Evolutionary conservation across 2,888 invertebrate genomes (phyloP).

Genomic region (Mimachlamys varia): DNA sequence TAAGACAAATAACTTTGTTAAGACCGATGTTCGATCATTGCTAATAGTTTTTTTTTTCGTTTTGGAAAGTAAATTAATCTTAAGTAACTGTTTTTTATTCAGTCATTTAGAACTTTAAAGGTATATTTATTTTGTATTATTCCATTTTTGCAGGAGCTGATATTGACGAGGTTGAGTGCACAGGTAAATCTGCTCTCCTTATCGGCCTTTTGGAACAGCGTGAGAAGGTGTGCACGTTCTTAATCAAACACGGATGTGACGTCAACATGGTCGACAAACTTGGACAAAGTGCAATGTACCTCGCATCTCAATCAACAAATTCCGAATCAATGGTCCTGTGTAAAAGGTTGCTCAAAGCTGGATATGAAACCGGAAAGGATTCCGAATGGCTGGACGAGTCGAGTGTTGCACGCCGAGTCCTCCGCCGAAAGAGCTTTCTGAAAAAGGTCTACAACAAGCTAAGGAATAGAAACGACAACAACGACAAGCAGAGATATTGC

Average conservation of each 20-base stretch:
- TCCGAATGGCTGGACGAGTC: conserved; percentile 2
- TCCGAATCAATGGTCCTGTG: neutral
- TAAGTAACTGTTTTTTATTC: too few species aligned
- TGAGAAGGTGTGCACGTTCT: neutral
- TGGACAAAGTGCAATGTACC: neutral
- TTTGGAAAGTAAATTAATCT: too few species aligned
- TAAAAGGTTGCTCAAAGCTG: neutral
- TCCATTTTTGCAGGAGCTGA: neutral
- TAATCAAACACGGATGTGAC: conserved; percentile 13
- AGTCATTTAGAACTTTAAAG: too few species aligned
- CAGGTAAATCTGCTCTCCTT: neutral
- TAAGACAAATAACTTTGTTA: too few species aligned
- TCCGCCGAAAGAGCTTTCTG: neutral
- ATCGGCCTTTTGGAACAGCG: neutral
- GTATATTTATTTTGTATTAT: too few species aligned
- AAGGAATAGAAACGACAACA: neutral
- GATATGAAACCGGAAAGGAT: conserved; percentile 13
- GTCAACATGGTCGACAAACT: conserved; percentile 21
- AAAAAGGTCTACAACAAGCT: conserved; percentile 24
- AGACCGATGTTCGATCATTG: too few species aligned
- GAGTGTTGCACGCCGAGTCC: neutral
- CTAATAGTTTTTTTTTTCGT: too few species aligned
- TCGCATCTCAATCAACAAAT: neutral
- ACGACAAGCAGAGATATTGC: conserved; percentile 3
- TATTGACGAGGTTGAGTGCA: neutral